A percentile compares a stretch with the other conserved stretches of the same genome.
These are phyloP conservation scores for Chelon auratus DNA, from an alignment of 2,797 vertebrate genomes.

Conservation along the genomic window DNA sequence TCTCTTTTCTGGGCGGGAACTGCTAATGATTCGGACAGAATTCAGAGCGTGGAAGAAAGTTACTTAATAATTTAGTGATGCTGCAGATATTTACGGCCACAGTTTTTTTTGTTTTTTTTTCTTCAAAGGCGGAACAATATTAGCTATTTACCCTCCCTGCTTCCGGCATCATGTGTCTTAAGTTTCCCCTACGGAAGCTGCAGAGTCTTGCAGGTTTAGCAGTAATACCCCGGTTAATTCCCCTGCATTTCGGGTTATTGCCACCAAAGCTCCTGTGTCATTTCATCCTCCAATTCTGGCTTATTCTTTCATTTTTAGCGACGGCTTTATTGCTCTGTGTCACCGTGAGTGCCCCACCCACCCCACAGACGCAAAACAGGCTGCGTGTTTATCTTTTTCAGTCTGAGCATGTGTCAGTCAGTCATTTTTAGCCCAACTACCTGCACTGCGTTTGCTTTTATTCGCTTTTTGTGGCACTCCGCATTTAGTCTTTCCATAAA, in stretches of 20 bases:
- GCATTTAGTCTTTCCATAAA: constrained; percentile 14
- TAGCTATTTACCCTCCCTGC: constrained; percentile 30
- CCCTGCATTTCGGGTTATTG: constrained; percentile 74
- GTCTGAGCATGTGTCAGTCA: not conserved
- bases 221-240: constrained; percentile 77
- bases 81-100: constrained; percentile 8
- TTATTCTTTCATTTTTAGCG: constrained; percentile 64
- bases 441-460: not conserved
- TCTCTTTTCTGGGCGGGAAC: constrained; percentile 11
- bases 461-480: not conserved
- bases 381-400: not conserved
- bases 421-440: not conserved
- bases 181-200: constrained; percentile 44
- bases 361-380: not conserved
- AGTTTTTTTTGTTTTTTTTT: constrained; percentile 8
- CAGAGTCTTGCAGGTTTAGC: constrained; percentile 74
- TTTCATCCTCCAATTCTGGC: constrained; percentile 61
- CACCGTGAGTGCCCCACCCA: constrained; percentile 27
- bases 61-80: constrained; percentile 36
- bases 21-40: constrained; percentile 35
- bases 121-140: constrained; percentile 26
- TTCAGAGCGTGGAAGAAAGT: constrained; percentile 19
- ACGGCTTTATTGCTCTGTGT: constrained; percentile 60
- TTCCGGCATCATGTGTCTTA: constrained; percentile 54
- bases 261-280: constrained; percentile 66